phyloP scores from a whole-genome alignment of 2,113 vertebrate genomes.

The Myodes glareolus region DNA sequence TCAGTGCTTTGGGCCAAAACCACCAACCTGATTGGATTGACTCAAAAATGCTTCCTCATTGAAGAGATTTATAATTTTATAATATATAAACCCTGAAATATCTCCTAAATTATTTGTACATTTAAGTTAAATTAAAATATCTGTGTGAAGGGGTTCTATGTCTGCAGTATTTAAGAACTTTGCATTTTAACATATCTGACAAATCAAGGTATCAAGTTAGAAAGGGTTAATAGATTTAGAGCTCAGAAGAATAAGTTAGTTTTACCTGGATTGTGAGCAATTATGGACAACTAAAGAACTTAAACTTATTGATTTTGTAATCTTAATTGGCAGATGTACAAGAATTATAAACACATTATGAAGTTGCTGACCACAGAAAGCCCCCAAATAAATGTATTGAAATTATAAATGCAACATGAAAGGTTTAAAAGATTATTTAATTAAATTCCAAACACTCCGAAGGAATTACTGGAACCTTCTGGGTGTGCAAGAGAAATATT shows the following conservation, averaged over 20 bases:
- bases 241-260: constrained; percentile 49
- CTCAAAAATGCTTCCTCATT: neutral
- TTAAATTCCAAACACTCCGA: constrained; percentile 4
- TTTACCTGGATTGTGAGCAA: constrained; percentile 52
- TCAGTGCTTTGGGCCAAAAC: neutral
- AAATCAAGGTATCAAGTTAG: constrained; percentile 50
- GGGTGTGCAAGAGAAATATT: neutral
- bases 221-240: constrained; percentile 39
- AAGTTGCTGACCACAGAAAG: constrained; percentile 16
- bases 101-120: constrained; percentile 25
- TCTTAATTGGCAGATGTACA: constrained; percentile 12
- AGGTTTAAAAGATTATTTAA: constrained; percentile 38
- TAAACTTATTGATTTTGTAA: constrained; percentile 34
- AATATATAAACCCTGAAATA: constrained; percentile 50
- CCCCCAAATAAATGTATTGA: constrained; percentile 28
- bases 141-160: neutral
- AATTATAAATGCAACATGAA: constrained; percentile 28
- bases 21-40: neutral
- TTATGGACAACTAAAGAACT: constrained; percentile 19
- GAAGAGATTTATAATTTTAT: constrained; percentile 39
- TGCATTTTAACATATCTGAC: neutral
- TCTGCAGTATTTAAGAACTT: constrained; percentile 38
- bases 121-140: constrained; percentile 39
- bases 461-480: neutral
- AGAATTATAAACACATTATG: constrained; percentile 21